Evolutionary conservation across 2,888 invertebrate species (phyloP), one percentile per base, ranked within the genome.

Genomic region (Blastobasis lacticolella): DNA sequence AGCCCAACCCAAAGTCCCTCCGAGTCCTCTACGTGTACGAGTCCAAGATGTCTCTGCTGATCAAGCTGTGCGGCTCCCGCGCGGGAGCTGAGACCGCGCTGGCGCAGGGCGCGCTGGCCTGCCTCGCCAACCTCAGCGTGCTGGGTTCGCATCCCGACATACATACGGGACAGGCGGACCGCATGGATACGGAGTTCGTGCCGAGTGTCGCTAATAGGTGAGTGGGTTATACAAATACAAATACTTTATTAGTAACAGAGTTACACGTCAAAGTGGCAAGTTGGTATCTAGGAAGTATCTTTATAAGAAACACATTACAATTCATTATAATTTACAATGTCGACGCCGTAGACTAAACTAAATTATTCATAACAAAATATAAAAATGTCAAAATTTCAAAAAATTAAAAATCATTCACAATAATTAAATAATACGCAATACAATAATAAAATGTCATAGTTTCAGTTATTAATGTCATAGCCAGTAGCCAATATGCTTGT

Each of bases 11-110:
- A 0, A 90, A 91, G 48, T 92, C 92, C 3, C 87, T 97, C 45
- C 91, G 94, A 52, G 92, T 93, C 0, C 80, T 97, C 0, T 97
- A 95, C 83, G 91, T 96, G 10, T 97, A 95, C 80, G 95, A 96
- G 75, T 94, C 96, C 0, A 95, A 95, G 84, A 93, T 97, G 93
- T 91, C 94, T 42, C 90, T 95, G 59, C 87, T 96, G 10, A 89
- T 92, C 49, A 90, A 93, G 67, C 87, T 95, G 63, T 93, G 94
- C 0, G 90, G 91, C 6, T 90, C 91, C 0, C 88, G 91, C 56
- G 67, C 89, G 8, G 96, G 96, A 66, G 92, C 91, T 0, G 92
- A 93, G 72, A 91, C 94, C 0, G 78, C 94, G 45, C 89, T 94
- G 50, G 93, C 96, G 66, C 91, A 95, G 56, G 94, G 94, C 36